Conservation (phyloP, 2,888 invertebrate genomes). For the Ecdyonurus torrentis region DNA sequence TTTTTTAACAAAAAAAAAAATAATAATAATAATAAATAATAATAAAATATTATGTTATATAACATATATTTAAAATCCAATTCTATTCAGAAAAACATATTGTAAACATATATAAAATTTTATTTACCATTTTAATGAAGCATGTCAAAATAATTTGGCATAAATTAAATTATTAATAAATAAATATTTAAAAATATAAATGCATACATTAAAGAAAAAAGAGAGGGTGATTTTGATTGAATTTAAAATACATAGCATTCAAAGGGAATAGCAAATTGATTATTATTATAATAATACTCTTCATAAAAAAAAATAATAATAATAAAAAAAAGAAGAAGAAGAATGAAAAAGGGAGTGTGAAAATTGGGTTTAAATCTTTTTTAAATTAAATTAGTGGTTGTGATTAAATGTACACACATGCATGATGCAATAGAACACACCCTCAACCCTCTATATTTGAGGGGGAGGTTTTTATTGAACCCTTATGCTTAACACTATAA, state of each 20-base stretch:
- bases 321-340: background rate
- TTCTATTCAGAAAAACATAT: background rate
- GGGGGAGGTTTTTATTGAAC: background rate
- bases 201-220: background rate
- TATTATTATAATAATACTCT: too few species aligned
- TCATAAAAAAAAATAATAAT: too few species aligned
- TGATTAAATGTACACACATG: conserved; percentile 2
- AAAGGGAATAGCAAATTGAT: too few species aligned
- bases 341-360: background rate
- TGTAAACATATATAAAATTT: background rate
- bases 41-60: too few species aligned
- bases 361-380: conserved; percentile 4
- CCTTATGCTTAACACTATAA: background rate
- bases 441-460: background rate
- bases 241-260: too few species aligned
- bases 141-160: background rate
- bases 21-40: too few species aligned
- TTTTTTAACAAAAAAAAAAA: too few species aligned
- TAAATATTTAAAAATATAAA: background rate
- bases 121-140: background rate
- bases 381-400: conserved; percentile 3
- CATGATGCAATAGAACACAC: background rate
- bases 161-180: background rate
- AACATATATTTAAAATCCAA: too few species aligned
- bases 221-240: too few species aligned